Percentiles rank a stretch among this genome's conserved stretches.
These are phyloP conservation scores for Onychomys torridus DNA, from an alignment of 2,797 vertebrate species.

Conservation along the genomic window DNA sequence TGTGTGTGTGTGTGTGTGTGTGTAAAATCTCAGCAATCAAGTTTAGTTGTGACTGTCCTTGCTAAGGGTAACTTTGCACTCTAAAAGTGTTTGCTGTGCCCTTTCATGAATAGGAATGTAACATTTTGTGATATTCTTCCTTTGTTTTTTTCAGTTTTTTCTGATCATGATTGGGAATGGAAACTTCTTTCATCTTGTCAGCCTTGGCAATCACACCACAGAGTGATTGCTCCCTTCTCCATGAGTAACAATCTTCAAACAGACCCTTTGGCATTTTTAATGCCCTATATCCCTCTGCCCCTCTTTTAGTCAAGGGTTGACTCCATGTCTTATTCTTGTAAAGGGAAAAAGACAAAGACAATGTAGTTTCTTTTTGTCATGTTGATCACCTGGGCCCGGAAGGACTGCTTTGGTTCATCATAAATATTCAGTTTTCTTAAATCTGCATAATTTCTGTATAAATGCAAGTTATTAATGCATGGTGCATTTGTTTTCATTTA, in stretches of 20 bases:
- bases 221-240: conserved; percentile 29
- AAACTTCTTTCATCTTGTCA: conserved; percentile 48
- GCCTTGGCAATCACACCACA: not conserved
- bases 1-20: not conserved
- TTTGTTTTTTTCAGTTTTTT: conserved; percentile 60
- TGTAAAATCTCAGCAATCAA: not conserved
- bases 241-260: conserved; percentile 47
- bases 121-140: conserved; percentile 6
- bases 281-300: not conserved
- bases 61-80: not conserved
- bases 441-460: not conserved
- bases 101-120: conserved; percentile 27
- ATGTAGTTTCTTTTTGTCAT: not conserved
- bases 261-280: not conserved
- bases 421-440: not conserved
- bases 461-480: not conserved
- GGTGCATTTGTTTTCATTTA: not conserved
- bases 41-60: not conserved
- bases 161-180: conserved; percentile 20
- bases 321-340: not conserved
- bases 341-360: conserved; percentile 41
- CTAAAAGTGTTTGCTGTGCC: not conserved
- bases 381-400: not conserved
- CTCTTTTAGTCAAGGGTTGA: not conserved
- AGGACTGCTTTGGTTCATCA: not conserved